phyloP scores from a whole-genome alignment of 2,888 invertebrate species.

The Gymnoscelis rufifasciata region DNA sequence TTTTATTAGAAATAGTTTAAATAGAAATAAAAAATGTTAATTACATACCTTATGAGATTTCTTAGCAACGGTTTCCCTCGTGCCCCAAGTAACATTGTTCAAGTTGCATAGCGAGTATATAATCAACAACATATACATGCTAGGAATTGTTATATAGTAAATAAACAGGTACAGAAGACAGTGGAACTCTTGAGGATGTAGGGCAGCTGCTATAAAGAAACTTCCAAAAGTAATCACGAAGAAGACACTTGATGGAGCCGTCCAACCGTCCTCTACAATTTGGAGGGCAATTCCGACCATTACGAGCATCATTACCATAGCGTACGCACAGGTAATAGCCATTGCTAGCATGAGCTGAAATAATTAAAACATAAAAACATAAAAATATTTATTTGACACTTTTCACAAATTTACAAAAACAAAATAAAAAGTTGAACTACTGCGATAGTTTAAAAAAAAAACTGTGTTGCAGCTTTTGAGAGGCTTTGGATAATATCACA shows the following conservation, averaged over 20 bases:
- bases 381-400: too few relatives aligned
- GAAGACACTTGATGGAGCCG: slow-evolving; percentile 92
- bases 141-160: slow-evolving; percentile 93
- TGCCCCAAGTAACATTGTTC: slow-evolving; percentile 97
- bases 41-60: slow-evolving; percentile 59
- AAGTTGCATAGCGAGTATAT: slow-evolving; percentile 95
- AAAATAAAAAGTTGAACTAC: too few relatives aligned
- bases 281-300: slow-evolving; percentile 88
- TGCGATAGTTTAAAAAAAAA: too few relatives aligned
- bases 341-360: slow-evolving; percentile 84
- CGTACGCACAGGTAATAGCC: slow-evolving; percentile 86
- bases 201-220: slow-evolving; percentile 80
- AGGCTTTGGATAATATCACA: too few relatives aligned
- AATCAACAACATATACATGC: slow-evolving; percentile 95
- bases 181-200: slow-evolving; percentile 88
- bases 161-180: slow-evolving; percentile 87
- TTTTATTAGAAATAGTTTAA: too few relatives aligned
- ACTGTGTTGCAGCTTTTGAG: too few relatives aligned
- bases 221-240: slow-evolving; percentile 85
- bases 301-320: slow-evolving; percentile 92
- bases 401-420: too few relatives aligned
- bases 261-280: slow-evolving; percentile 86
- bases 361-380: too few relatives aligned
- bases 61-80: slow-evolving; percentile 85
- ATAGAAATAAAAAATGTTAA: too few relatives aligned